phyloP scores from a whole-genome alignment of 2,888 invertebrate species.

The Elegia similella region DNA sequence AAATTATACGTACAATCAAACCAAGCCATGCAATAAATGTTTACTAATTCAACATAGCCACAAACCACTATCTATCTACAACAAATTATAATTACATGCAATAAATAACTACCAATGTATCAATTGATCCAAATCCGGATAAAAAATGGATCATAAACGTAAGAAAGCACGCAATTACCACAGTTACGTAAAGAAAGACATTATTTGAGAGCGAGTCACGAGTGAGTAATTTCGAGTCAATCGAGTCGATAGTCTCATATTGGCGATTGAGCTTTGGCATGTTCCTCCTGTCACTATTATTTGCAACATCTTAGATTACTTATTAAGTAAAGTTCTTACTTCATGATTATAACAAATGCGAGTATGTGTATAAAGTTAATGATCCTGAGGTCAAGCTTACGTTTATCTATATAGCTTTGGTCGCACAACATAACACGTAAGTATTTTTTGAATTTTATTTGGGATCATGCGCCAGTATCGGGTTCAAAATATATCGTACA shows the following conservation, averaged over 20 bases:
- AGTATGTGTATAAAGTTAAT: no score
- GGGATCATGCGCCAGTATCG: no score
- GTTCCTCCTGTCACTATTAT: neutral
- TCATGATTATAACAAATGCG: no score
- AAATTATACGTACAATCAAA: no score
- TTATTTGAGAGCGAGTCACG: conserved; percentile 69
- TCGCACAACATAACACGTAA: no score
- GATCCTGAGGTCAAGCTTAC: no score
- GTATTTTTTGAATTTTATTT: no score
- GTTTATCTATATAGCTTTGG: no score
- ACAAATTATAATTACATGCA: neutral
- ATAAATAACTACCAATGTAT: conserved; percentile 10
- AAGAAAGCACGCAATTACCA: conserved; percentile 23
- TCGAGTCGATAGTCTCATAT: conserved; percentile 62
- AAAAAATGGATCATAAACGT: conserved; percentile 10
- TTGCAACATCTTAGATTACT: neutral
- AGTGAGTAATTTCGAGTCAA: conserved; percentile 70
- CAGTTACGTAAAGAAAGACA: conserved; percentile 71
- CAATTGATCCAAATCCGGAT: conserved; percentile 5
- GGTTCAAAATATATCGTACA: no score
- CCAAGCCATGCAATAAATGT: neutral
- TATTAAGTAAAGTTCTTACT: no score
- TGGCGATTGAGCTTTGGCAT: conserved; percentile 30
- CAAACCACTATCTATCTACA: neutral
- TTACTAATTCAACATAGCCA: neutral